Percentiles rank a stretch among this genome's conserved stretches.
These are phyloP conservation scores for Patella depressa DNA, from an alignment of 2,888 invertebrate species.

Conservation along the genomic window DNA sequence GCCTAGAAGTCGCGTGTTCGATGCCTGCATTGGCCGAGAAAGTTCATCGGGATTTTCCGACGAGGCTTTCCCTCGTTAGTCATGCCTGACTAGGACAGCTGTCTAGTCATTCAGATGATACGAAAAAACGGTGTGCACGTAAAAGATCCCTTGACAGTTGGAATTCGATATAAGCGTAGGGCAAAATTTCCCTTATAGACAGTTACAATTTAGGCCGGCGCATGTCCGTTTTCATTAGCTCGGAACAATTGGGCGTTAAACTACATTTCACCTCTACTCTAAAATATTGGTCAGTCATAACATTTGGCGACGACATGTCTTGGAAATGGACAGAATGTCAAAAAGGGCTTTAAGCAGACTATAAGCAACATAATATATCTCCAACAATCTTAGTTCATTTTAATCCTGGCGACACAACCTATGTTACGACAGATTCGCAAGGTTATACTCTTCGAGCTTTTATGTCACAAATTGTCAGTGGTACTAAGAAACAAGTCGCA, in stretches of 20 bases:
- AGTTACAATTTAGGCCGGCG: no score
- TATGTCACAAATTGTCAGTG: not conserved
- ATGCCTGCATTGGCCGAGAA: no score
- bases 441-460: not conserved
- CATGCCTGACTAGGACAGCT: no score
- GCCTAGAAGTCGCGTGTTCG: no score
- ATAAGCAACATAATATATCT: not conserved
- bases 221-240: not conserved
- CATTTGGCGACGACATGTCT: not conserved
- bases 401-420: not conserved
- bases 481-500: not conserved
- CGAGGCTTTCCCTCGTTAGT: not conserved
- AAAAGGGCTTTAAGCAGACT: not conserved
- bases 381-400: constrained; percentile 3
- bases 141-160: not conserved
- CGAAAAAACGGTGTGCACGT: not conserved
- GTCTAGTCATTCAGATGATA: not conserved
- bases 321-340: not conserved
- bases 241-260: not conserved
- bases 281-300: not conserved
- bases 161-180: no score
- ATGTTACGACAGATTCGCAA: not conserved
- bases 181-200: no score
- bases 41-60: not conserved
- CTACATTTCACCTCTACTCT: no score